phyloP scores from a whole-genome alignment of 2,888 invertebrate species.

The Calliopum simillimum region DNA sequence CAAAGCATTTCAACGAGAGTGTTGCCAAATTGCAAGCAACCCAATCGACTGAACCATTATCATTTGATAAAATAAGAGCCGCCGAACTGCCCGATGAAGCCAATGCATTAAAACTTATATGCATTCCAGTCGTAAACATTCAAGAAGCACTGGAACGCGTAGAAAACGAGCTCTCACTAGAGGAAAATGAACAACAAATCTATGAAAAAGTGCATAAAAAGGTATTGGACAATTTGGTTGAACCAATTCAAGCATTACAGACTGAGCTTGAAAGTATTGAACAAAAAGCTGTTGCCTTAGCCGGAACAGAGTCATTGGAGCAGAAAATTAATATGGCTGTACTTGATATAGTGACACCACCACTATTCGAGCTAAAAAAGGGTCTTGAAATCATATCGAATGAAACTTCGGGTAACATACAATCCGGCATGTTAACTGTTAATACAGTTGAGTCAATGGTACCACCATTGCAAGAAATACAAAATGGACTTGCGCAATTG shows the following conservation, averaged over 20 bases:
- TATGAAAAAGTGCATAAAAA: conserved; percentile 62
- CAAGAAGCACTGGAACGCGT: conserved; percentile 67
- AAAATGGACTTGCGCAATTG: conserved; percentile 69
- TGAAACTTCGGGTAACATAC: conserved; percentile 57
- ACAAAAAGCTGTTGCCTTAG: conserved; percentile 54
- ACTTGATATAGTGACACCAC: conserved; percentile 74
- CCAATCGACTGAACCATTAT: conserved; percentile 54
- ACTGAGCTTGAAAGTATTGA: conserved; percentile 58
- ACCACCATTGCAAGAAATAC: conserved; percentile 73
- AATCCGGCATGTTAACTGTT: conserved; percentile 66
- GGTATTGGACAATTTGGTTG: conserved; percentile 59
- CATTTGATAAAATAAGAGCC: conserved; percentile 62
- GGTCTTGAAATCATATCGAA: conserved; percentile 70
- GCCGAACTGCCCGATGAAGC: conserved; percentile 64
- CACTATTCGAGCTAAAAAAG: conserved; percentile 73
- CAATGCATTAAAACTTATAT: conserved; percentile 60
- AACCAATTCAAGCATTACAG: conserved; percentile 61
- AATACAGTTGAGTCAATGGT: conserved; percentile 68
- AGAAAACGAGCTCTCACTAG: conserved; percentile 63
- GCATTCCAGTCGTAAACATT: conserved; percentile 67
- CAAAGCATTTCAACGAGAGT: conserved; percentile 64
- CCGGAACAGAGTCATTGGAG: conserved; percentile 59
- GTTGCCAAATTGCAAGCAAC: conserved; percentile 64
- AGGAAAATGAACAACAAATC: conserved; percentile 62
- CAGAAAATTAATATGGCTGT: conserved; percentile 72